Conservation (phyloP, 2,113 vertebrate genomes). For the Regulus satrapa region DNA sequence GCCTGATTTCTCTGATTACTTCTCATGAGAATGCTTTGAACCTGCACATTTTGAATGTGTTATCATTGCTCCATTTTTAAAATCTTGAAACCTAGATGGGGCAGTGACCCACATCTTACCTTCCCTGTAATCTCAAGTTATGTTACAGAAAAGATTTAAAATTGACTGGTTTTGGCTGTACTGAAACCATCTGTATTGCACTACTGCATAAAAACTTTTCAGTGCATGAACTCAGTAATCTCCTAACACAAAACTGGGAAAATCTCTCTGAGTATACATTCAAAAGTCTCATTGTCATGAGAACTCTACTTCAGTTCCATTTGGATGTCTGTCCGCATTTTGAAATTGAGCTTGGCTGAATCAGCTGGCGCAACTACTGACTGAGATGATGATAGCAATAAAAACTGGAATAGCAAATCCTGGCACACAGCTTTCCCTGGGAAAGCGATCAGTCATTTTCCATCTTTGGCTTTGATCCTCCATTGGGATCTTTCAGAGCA, state of each 20-base stretch:
- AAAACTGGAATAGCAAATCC: slow-evolving; percentile 27
- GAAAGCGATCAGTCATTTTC: slow-evolving; percentile 30
- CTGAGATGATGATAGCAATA: slow-evolving; percentile 53
- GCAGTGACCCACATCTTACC: background rate
- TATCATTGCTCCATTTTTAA: background rate
- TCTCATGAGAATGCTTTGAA: background rate
- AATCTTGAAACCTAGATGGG: background rate
- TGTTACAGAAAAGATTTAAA: background rate
- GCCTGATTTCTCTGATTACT: background rate
- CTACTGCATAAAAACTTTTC: background rate
- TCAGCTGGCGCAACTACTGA: slow-evolving; percentile 9
- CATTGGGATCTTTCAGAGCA: slow-evolving; percentile 5
- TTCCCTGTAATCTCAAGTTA: background rate
- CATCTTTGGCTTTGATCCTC: slow-evolving; percentile 36
- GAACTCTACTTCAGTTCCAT: background rate
- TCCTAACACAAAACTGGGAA: background rate
- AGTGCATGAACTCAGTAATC: background rate
- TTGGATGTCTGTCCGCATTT: background rate
- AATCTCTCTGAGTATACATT: background rate
- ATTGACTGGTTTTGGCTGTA: background rate
- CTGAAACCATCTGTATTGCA: background rate
- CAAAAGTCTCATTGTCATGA: background rate
- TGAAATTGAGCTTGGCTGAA: slow-evolving; percentile 38
- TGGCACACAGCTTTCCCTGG: background rate
- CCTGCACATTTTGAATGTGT: background rate